Percentiles rank a stretch among this genome's conserved stretches.
Evolutionary conservation across 2,888 invertebrate species (phyloP).

Genomic region (Pecten maximus): DNA sequence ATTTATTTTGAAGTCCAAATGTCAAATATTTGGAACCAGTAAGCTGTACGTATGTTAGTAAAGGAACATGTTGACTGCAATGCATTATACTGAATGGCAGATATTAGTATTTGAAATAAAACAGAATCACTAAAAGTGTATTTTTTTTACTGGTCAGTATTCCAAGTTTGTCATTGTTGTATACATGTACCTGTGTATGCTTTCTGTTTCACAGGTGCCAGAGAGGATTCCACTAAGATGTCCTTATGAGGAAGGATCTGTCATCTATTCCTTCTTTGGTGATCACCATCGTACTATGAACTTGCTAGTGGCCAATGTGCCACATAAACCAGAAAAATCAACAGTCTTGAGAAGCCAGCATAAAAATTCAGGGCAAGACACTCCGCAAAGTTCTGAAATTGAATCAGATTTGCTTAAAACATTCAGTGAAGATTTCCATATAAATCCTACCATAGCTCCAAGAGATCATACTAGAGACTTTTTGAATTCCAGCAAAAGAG

Average conservation of each 20-base stretch:
- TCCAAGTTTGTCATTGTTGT: too few species aligned
- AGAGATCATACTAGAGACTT: not conserved
- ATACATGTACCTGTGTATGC: not conserved
- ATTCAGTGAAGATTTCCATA: not conserved
- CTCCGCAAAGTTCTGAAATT: not conserved
- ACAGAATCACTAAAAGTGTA: too few species aligned
- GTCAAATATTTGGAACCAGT: too few species aligned
- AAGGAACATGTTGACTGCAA: too few species aligned
- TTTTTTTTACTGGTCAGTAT: too few species aligned
- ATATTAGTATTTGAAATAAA: too few species aligned
- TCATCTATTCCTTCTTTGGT: conserved; percentile 53
- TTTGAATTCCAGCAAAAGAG: not conserved
- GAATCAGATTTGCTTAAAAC: not conserved
- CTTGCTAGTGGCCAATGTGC: conserved; percentile 61
- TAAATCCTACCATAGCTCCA: not conserved
- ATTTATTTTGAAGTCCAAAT: too few species aligned
- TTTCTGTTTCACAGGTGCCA: not conserved
- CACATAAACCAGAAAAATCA: not conserved
- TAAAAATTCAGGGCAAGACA: not conserved
- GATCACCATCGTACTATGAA: conserved; percentile 64
- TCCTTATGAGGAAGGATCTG: conserved; percentile 10
- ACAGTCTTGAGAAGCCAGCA: not conserved
- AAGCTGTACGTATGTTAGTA: too few species aligned
- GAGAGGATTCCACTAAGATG: not conserved
- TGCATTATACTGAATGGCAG: too few species aligned